Percentiles rank a stretch among this genome's conserved stretches.
Conservation (phyloP, 2,888 invertebrate genomes). For the Drosophila mimetica region DNA sequence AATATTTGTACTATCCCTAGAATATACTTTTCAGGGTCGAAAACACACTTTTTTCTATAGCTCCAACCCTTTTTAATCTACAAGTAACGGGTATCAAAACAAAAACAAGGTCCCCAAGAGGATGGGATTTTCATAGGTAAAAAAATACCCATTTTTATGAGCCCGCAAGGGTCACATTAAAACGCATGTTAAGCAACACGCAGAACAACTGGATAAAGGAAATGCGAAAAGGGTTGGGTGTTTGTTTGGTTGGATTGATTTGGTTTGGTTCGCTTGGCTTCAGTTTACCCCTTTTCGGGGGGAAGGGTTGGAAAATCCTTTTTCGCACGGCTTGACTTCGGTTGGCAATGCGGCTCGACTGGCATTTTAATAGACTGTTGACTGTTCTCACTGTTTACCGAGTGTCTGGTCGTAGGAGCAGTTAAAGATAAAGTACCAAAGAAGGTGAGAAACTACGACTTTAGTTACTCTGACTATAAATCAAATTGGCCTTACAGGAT, state of each 20-base stretch:
- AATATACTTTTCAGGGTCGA: too few relatives aligned
- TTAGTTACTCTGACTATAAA: not conserved
- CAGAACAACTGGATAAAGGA: conserved; percentile 46
- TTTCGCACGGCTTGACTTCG: conserved; percentile 65
- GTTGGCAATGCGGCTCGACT: conserved; percentile 61
- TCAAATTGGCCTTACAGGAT: too few relatives aligned
- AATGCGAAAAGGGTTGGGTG: conserved; percentile 8
- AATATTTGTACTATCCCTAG: too few relatives aligned
- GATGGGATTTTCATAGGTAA: conserved; percentile 19
- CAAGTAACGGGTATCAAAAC: not conserved
- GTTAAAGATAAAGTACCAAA: not conserved
- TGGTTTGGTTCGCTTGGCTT: conserved; percentile 9
- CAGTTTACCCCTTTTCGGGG: not conserved
- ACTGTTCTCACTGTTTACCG: conserved; percentile 66
- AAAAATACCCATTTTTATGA: conserved; percentile 71
- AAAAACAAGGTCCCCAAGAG: not conserved
- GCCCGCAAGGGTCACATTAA: conserved; percentile 80
- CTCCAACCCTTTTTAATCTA: not conserved
- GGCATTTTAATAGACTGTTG: conserved; percentile 79
- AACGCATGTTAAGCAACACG: conserved; percentile 70
- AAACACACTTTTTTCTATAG: too few relatives aligned
- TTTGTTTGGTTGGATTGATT: conserved; percentile 16
- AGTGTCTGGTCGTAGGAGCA: conserved; percentile 61
- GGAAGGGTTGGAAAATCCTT: conserved; percentile 49
- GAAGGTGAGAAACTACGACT: not conserved